These are phyloP conservation scores for Sussaba pulchella DNA, from an alignment of 2,888 invertebrate species.

Conservation along the genomic window DNA sequence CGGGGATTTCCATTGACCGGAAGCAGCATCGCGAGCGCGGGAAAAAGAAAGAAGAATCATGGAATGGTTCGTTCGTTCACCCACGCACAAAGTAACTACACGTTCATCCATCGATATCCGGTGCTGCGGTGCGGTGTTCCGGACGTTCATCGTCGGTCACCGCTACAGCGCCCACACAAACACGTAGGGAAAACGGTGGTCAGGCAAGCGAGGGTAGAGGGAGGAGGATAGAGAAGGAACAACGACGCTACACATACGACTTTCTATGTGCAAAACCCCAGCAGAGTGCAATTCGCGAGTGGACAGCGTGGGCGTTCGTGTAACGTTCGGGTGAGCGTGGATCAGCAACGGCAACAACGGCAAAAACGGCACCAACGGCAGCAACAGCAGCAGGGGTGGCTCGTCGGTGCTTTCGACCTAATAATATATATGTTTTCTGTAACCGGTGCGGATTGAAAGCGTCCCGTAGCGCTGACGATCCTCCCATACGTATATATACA, in stretches of 20 bases:
- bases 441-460: conserved; percentile 61
- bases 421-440: conserved; percentile 53
- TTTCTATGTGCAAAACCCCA: background rate
- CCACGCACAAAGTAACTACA: conserved; percentile 9
- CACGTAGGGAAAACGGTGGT: too few species aligned
- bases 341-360: background rate
- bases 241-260: background rate
- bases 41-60: conserved; percentile 22
- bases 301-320: conserved; percentile 11
- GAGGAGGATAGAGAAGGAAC: too few species aligned
- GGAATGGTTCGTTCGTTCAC: background rate
- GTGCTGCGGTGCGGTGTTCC: conserved; percentile 30
- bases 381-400: conserved; percentile 23
- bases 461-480: conserved; percentile 38
- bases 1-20: conserved; percentile 27
- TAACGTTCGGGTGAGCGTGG: conserved; percentile 19
- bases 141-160: conserved; percentile 26
- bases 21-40: background rate
- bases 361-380: background rate
- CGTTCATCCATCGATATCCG: conserved; percentile 37
- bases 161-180: conserved; percentile 24
- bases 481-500: conserved; percentile 17
- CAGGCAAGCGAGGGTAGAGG: too few species aligned
- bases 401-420: conserved; percentile 39
- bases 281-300: conserved; percentile 14